Percentiles rank a stretch among this genome's conserved stretches.
Evolutionary conservation across 2,888 invertebrate genomes (phyloP).

Genomic region (Ennomos quercinarius): DNA sequence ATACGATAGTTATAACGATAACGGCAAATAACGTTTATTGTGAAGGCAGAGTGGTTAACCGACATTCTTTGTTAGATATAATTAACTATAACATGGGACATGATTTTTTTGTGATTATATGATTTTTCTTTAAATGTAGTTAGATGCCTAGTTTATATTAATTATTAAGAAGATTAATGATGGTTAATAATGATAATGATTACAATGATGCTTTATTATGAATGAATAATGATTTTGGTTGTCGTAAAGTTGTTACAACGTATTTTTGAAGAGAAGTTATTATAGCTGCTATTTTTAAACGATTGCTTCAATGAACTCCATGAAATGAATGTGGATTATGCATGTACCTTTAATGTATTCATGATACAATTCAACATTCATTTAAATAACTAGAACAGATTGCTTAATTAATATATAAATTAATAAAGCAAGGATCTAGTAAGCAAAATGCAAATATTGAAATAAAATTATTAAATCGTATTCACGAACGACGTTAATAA

Average conservation of each 20-base stretch:
- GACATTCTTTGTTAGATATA: constrained; percentile 58
- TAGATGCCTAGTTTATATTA: constrained; percentile 29
- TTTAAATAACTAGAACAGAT: constrained; percentile 19
- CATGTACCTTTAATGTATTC: constrained; percentile 22
- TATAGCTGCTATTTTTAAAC: constrained; percentile 10
- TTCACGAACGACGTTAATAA: constrained; percentile 34
- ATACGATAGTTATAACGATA: constrained; percentile 69
- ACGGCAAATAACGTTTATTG: constrained; percentile 68
- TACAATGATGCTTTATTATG: constrained; percentile 14
- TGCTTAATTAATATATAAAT: constrained; percentile 18
- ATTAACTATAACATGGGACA: constrained; percentile 30
- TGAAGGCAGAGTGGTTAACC: constrained; percentile 72
- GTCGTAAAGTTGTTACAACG: constrained; percentile 13
- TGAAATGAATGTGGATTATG: constrained; percentile 18
- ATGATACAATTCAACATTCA: constrained; percentile 5
- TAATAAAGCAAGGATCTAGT: constrained; percentile 22
- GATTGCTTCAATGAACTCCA: constrained; percentile 31
- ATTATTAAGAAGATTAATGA: constrained; percentile 29
- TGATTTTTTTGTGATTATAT: constrained; percentile 40
- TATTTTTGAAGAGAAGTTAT: constrained; percentile 5
- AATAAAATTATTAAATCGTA: constrained; percentile 30
- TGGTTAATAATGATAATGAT: constrained; percentile 32
- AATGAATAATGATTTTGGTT: constrained; percentile 24
- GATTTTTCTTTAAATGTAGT: constrained; percentile 33
- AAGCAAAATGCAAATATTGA: constrained; percentile 31